phyloP scores from a whole-genome alignment of 2,797 vertebrate genomes.

The Epinephelus coioides region DNA sequence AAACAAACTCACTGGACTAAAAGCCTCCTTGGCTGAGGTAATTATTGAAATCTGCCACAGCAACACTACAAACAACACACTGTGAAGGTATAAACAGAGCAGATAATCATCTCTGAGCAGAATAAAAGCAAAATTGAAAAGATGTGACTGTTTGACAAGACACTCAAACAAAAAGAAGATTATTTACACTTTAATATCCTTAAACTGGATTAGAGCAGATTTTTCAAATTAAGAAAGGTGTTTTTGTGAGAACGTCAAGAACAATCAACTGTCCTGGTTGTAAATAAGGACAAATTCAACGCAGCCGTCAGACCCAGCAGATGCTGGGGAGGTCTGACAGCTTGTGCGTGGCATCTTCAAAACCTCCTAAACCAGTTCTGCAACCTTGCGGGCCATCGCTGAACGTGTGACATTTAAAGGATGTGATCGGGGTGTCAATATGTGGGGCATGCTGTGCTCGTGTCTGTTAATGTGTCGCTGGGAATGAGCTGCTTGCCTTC shows the following conservation, averaged over 20 bases:
- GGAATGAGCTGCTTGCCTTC: constrained; percentile 32
- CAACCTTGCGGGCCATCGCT: constrained; percentile 26
- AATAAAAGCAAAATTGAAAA: constrained; percentile 38
- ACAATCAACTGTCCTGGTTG: constrained; percentile 31
- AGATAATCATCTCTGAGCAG: constrained; percentile 18
- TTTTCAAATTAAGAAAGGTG: constrained; percentile 17
- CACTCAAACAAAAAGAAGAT: constrained; percentile 10
- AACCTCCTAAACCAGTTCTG: constrained; percentile 51
- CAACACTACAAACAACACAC: neutral
- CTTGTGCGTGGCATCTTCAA: constrained; percentile 48
- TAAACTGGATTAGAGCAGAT: constrained; percentile 9
- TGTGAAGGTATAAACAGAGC: constrained; percentile 29
- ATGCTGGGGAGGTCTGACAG: constrained; percentile 49
- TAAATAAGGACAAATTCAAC: constrained; percentile 23
- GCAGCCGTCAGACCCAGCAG: constrained; percentile 24
- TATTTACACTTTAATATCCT: constrained; percentile 24
- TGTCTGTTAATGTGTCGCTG: constrained; percentile 31
- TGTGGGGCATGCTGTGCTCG: constrained; percentile 30
- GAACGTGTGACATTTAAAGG: constrained; percentile 64
- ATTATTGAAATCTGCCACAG: constrained; percentile 38
- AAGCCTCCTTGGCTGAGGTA: constrained; percentile 24
- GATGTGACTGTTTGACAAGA: constrained; percentile 22
- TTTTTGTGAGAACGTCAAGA: constrained; percentile 29
- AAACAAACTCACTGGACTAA: constrained; percentile 25
- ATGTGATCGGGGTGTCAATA: constrained; percentile 57